Conservation (phyloP, 1,140 invertebrate genomes). For the Heliconius nattereri region DNA sequence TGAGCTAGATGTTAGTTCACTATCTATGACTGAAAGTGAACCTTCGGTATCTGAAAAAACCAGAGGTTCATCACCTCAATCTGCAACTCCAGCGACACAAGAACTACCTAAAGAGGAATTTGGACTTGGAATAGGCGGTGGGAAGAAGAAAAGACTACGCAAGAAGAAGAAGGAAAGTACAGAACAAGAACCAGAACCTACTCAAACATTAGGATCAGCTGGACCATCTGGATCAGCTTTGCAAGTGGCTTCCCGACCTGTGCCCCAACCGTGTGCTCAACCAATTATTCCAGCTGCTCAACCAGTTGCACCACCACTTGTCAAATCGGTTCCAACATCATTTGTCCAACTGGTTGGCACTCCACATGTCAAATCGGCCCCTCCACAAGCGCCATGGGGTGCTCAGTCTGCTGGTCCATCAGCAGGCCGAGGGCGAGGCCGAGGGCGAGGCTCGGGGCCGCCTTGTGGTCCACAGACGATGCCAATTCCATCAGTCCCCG, state of each 20-base stretch:
- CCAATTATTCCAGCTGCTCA: background rate
- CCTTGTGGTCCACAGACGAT: background rate
- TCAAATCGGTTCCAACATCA: background rate
- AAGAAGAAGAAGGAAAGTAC: slow-evolving; percentile 49
- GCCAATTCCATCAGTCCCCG: background rate
- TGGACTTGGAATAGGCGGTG: slow-evolving; percentile 44
- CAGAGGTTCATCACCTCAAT: slow-evolving; percentile 15
- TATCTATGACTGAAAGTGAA: slow-evolving; percentile 27
- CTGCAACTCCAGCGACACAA: background rate
- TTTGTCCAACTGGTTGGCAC: background rate
- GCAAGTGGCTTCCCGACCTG: background rate
- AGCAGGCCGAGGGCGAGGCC: background rate
- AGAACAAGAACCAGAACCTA: background rate
- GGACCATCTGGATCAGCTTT: background rate
- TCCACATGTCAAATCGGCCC: background rate
- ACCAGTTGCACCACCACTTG: background rate
- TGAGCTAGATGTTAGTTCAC: slow-evolving; percentile 5
- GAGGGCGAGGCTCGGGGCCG: background rate
- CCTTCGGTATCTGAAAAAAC: slow-evolving; percentile 30
- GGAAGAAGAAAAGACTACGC: slow-evolving; percentile 43
- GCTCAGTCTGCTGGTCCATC: background rate
- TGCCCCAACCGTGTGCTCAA: background rate
- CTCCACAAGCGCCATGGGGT: background rate
- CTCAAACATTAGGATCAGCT: background rate
- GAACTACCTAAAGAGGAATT: slow-evolving; percentile 41